These are phyloP conservation scores for Neosilurus mollespiculum DNA, from an alignment of 2,797 vertebrate species.

Conservation along the genomic window DNA sequence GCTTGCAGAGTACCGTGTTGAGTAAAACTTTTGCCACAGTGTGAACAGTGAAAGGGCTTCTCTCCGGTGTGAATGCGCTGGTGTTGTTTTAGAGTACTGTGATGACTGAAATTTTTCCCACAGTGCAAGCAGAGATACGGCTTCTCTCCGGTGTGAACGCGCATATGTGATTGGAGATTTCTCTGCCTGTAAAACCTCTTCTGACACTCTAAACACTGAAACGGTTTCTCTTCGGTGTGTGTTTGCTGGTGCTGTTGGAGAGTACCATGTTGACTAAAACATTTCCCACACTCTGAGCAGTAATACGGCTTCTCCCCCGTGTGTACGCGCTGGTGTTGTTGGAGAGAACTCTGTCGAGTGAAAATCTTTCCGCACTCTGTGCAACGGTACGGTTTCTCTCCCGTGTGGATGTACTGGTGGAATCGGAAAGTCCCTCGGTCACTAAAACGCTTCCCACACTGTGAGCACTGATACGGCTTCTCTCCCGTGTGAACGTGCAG, in stretches of 20 bases:
- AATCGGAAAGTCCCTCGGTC: conserved; percentile 1
- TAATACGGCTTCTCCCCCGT: conserved; percentile 37
- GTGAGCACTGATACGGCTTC: background rate
- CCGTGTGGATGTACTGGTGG: conserved; percentile 11
- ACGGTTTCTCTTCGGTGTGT: conserved; percentile 13
- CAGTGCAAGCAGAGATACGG: conserved; percentile 42
- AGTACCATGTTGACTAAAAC: conserved; percentile 1
- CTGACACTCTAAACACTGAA: conserved; percentile 51
- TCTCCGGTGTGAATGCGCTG: background rate
- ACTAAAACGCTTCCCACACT: background rate
- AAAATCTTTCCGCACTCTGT: conserved; percentile 21
- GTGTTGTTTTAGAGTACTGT: conserved; percentile 11
- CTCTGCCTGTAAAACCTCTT: conserved; percentile 4
- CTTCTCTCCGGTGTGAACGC: conserved; percentile 13
- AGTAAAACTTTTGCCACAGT: conserved; percentile 3
- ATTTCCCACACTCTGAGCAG: conserved; percentile 26
- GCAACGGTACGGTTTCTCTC: conserved; percentile 46
- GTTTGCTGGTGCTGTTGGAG: conserved; percentile 45
- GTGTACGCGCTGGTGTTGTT: conserved; percentile 14
- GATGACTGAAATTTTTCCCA: conserved; percentile 1
- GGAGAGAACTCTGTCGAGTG: background rate
- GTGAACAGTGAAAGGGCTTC: background rate
- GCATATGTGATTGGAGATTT: background rate
- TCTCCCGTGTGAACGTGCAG: background rate
- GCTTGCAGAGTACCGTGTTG: background rate